A percentile compares a stretch with the other conserved stretches of the same genome.
phyloP scores from a whole-genome alignment of 2,797 vertebrate genomes.

The Erethizon dorsatum region DNA sequence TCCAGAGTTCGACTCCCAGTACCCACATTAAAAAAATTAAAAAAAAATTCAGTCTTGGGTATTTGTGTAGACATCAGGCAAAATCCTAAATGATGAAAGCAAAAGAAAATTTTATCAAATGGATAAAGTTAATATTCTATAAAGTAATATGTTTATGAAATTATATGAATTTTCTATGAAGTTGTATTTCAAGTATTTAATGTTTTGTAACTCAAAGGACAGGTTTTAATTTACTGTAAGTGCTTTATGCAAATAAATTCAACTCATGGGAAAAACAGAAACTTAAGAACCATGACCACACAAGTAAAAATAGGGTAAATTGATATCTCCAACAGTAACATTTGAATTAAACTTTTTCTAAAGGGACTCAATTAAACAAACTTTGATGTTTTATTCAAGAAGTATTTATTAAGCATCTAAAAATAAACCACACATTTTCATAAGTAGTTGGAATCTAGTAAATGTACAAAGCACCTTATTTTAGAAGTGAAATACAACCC shows the following conservation, averaged over 20 bases:
- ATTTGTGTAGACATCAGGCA: neutral
- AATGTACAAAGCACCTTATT: neutral
- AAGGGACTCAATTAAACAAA: neutral
- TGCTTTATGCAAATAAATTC: neutral
- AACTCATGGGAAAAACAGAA: neutral
- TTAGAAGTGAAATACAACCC: neutral
- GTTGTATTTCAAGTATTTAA: neutral
- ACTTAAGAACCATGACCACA: neutral
- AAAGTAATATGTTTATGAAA: neutral
- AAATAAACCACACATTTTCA: neutral
- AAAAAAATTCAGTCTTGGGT: neutral
- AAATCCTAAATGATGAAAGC: neutral
- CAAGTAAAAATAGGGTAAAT: neutral
- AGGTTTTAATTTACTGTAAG: neutral
- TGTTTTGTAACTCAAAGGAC: neutral
- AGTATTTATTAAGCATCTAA: neutral
- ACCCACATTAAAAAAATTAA: no score
- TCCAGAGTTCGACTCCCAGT: no score
- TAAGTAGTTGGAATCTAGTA: neutral
- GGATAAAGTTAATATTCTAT: neutral
- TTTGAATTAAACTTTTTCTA: conserved; percentile 36
- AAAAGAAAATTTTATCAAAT: neutral
- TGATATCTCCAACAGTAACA: neutral
- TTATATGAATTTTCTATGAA: neutral
- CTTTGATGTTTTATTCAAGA: neutral